Base-by-base conservation (phyloP, 2,113 vertebrate species). In the Crocuta crocuta region DNA sequence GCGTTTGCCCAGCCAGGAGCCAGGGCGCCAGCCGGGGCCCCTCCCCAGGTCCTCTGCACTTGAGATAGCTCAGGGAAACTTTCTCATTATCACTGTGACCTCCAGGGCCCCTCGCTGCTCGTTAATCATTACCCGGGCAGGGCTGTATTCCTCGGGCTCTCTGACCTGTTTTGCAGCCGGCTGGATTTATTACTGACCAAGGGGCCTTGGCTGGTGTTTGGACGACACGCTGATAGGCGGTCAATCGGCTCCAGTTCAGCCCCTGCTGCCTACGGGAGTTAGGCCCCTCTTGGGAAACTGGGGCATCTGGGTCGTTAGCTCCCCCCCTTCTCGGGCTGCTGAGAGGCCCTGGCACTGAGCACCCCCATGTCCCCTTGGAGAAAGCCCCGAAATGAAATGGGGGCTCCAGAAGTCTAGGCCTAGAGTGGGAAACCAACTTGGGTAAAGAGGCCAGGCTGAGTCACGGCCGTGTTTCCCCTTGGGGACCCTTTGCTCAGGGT, bases 71-170 rank as follows among this genome's bases (percentile, higher is more conserved):
- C 94, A 21, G 96, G 92, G 96, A 97, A 83, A 96, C 97, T 97
- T 98, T 97, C 97, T 91, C 86, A 93, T 24, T 98, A 97, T 94
- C 19, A 0, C 23, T 35, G 53, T 97, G 98, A 97, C 97, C 98
- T 97, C 83, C 90, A 28, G 97, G 98, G 97, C 98, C 97, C 98
- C 96, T 94, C 28, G 96, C 94, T 79, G 9, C 35, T 74, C 39
- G 99, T 99, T 99, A 99, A 99, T 99, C 95, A 99, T 99, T 99
- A 98, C 26, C 7, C 0, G 1, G 35, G 79, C 90, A 88, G 79
- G 97, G 97, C 93, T 95, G 93, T 98, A 89, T 98, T 94, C 95
- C 95, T 79, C n/a, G 66, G 97, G 98, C 98, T 98, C 98, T 98
- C 90, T 94, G 98, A 98, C 98, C 98, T 98, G 98, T 98, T 98